Base-by-base conservation (phyloP, 2,113 vertebrate genomes). In the Vimba vimba region DNA sequence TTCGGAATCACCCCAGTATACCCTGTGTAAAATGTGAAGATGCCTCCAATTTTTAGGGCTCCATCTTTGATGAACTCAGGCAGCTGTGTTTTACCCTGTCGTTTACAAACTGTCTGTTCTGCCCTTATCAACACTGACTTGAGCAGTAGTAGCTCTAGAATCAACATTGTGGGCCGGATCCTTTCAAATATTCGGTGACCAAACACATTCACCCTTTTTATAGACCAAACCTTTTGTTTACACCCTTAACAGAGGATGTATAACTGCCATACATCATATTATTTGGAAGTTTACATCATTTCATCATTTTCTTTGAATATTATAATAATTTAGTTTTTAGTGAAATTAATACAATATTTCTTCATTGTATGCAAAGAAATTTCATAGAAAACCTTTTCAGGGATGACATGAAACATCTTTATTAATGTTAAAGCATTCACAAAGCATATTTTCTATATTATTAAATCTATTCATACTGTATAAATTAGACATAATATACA, bases 41-140 rank as follows among this genome's bases (percentile, higher is more conserved):
- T 88, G 45, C 87, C 85, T 19, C 85, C 89, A 8, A 91, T 88
- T 10, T 87, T 62, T 10, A 89, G 69, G 30, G 88, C 78, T 43
- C 90, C 88, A 33, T 89, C 73, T n/a, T 59, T 89, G 23, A 74
- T 27, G 73, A 91, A 74, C 33, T 87, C 79, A 15, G 90, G 84
- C 4, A 64, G 60, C 39, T 71, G 36, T 25, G 39, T 21, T 39
- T 39, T 82, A 15, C 84, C 90, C 21, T 84, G 87, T 30, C 86
- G 50, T 27, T 15, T 86, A 55, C 88, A 91, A 10, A 77, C 64
- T 27, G 69, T 50, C 76, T 77, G 75, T 73, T 77, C 80, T 52
- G 87, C 81, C 33, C 43, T 59, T 52, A 85, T 79, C 50, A 78
- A 39, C 43, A 71, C 30, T 33, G 30, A 50, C 33, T 57, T 60